Evolutionary conservation across 2,888 invertebrate genomes (phyloP).

Genomic region (Polydrusus pterygomalis): DNA sequence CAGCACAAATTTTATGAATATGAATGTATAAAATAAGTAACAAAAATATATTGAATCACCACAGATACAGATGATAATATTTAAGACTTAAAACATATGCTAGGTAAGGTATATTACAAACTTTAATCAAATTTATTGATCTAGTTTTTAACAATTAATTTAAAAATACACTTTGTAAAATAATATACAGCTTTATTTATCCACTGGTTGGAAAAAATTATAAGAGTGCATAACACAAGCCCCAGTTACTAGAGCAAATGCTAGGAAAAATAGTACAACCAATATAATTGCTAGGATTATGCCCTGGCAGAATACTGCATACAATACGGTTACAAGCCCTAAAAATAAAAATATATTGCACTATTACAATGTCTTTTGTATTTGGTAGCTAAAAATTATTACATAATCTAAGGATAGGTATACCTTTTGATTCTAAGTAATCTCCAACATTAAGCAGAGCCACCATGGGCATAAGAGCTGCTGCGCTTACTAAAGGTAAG

Average conservation of each 20-base stretch:
- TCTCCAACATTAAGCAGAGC: slow-evolving; percentile 16
- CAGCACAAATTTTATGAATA: too few species aligned
- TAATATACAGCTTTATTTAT: slow-evolving; percentile 6
- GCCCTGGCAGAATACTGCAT: slow-evolving; percentile 27
- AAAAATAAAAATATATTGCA: too few species aligned
- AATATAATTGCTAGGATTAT: slow-evolving; percentile 8
- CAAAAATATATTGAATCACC: too few species aligned
- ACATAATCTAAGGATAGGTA: background rate
- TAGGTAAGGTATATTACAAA: too few species aligned
- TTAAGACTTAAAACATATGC: too few species aligned
- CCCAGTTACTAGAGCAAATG: slow-evolving; percentile 15
- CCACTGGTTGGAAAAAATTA: background rate
- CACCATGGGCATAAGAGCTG: slow-evolving; percentile 34
- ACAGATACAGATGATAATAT: too few species aligned
- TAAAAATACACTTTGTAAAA: background rate
- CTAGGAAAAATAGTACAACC: background rate
- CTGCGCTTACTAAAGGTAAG: slow-evolving; percentile 39
- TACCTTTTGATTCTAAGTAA: slow-evolving; percentile 32
- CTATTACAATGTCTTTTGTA: too few species aligned
- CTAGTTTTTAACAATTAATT: too few species aligned
- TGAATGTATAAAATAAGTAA: too few species aligned
- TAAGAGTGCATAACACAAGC: slow-evolving; percentile 16
- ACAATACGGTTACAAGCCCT: slow-evolving; percentile 23
- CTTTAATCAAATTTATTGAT: too few species aligned
- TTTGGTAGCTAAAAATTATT: too few species aligned